Evolutionary conservation across 2,797 vertebrate species (phyloP).

Genomic region (Coreius guichenoti): DNA sequence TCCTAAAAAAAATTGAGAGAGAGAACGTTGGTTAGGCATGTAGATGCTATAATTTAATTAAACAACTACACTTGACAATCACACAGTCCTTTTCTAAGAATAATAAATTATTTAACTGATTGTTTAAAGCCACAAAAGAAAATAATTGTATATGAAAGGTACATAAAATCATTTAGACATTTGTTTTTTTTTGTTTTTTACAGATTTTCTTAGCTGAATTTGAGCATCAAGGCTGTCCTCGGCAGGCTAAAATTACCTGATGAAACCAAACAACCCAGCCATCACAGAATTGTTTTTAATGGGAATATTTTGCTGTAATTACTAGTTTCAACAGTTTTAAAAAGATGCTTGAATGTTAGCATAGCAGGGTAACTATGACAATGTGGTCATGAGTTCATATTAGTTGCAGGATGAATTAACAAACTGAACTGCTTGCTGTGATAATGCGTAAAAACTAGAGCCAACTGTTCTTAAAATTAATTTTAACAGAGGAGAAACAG

Average conservation of each 20-base stretch:
- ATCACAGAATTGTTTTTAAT: neutral
- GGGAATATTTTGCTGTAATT: neutral
- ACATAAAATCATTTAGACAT: neutral
- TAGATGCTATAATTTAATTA: neutral
- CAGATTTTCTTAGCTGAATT: neutral
- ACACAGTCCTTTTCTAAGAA: neutral
- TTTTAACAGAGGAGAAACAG: neutral
- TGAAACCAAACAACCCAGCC: neutral
- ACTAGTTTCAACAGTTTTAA: neutral
- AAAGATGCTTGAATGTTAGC: conserved; percentile 10
- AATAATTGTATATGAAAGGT: neutral
- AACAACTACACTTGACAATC: neutral
- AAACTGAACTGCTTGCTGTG: conserved; percentile 5
- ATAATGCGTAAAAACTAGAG: neutral
- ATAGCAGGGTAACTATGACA: conserved; percentile 40
- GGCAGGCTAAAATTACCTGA: neutral
- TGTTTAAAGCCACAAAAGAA: neutral
- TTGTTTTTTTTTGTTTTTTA: conserved; percentile 24
- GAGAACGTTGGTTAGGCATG: neutral
- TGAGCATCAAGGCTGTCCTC: neutral
- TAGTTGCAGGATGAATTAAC: neutral
- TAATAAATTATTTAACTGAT: neutral
- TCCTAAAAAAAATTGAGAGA: conserved; percentile 79
- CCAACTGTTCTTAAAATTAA: neutral
- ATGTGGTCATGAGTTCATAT: conserved; percentile 21